Evolutionary conservation across 2,888 invertebrate genomes (phyloP).

Genomic region (Macaria notata): DNA sequence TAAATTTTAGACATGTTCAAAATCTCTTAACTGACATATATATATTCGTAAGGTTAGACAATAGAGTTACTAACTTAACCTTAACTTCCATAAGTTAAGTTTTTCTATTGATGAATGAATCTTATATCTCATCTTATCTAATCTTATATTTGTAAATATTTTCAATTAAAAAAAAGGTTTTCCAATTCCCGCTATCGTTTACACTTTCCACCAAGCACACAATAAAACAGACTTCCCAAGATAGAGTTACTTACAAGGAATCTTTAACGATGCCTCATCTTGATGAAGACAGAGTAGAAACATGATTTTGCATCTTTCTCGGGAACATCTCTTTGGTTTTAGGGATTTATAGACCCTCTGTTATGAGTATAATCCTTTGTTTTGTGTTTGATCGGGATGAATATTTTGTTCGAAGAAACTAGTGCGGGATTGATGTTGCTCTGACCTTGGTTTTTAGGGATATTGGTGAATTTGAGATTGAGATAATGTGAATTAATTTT

Average conservation of each 20-base stretch:
- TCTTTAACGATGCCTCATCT: constrained; percentile 45
- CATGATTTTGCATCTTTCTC: constrained; percentile 24
- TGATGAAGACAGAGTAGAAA: constrained; percentile 31
- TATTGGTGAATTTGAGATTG: too few relatives aligned
- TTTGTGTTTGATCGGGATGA: not conserved
- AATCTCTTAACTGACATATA: too few relatives aligned
- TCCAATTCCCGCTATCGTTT: constrained; percentile 13
- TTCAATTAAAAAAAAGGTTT: not conserved
- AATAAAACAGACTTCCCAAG: constrained; percentile 33
- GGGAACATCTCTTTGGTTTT: constrained; percentile 10
- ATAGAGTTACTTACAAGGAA: constrained; percentile 44
- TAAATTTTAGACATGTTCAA: too few relatives aligned
- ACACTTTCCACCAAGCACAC: constrained; percentile 23
- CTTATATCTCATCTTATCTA: too few relatives aligned
- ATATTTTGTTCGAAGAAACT: too few relatives aligned
- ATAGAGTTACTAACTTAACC: too few relatives aligned
- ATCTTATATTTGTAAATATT: not conserved
- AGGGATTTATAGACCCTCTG: constrained; percentile 6
- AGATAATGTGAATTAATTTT: too few relatives aligned
- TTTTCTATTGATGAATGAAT: too few relatives aligned
- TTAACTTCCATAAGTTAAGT: too few relatives aligned
- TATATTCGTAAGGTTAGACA: too few relatives aligned
- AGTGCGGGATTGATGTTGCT: too few relatives aligned
- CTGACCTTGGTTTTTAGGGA: too few relatives aligned
- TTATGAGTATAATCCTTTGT: constrained; percentile 4